Evolutionary conservation across 2,797 vertebrate genomes (phyloP), one percentile per base, ranked within the genome.

Genomic region (Peromyscus aztecus): DNA sequence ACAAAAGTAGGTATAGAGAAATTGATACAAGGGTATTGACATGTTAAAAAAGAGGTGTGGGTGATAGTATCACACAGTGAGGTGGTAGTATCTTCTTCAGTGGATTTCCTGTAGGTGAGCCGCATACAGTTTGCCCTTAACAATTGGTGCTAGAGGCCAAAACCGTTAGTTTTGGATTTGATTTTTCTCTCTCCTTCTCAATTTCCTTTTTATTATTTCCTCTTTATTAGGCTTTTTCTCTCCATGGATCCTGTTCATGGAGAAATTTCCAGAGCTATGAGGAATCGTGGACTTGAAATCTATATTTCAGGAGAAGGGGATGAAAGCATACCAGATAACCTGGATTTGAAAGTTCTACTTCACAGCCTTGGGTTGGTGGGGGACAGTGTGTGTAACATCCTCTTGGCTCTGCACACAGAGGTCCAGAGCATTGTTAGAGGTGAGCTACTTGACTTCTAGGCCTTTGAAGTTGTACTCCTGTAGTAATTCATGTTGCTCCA

Each of bases 221-320:
- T 5, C 43, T 52, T 97, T 92, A n/a, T 77, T 97, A 99, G 99
- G 96, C 98, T 99, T 97, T 99, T 99, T 97, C 99, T 99, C 95
- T 99, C 99, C 84, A 99, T 99, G 99, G 99, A 99, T 98, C 99
- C 99, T 24, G 91, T 97, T 11, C 99, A 99, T 3, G 99, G 99
- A 14, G 99, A 99, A 98, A 99, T 99, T 98, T 99, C 99, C 95
- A 99, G 99, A 98, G 99, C 99, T 67, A 99, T 99, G 99, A 98
- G 99, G 97, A 99, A 99, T 98, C 99, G 99, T 96, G 99, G 99
- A 31, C 99, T 99, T 96, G 99, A 99, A 98, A 98, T 99, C 73
- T 99, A 99, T 97, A 98, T 99, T 98, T 99, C 99, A 6, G 99
- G 99, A 63, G 99, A 99, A 94, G 98, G 98, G 0, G 99, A 99